Conservation (phyloP, 1,140 invertebrate genomes). For the Pogonognathellus flavescens region DNA sequence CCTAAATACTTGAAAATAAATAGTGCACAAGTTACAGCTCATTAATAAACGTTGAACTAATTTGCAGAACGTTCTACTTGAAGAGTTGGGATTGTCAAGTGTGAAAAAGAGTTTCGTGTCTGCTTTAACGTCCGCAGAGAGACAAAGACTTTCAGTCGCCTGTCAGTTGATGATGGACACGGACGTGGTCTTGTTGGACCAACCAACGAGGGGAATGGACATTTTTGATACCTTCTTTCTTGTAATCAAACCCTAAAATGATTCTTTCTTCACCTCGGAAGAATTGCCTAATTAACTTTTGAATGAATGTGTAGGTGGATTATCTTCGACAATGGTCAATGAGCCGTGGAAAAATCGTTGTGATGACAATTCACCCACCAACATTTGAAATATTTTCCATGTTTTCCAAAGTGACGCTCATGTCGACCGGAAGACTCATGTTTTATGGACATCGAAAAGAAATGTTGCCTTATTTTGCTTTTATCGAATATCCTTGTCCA, state of each 20-base stretch:
- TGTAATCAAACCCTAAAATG: no score
- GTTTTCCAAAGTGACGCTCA: slow-evolving; percentile 86
- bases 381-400: slow-evolving; percentile 97
- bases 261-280: no score
- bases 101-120: slow-evolving; percentile 83
- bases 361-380: slow-evolving; percentile 93
- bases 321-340: slow-evolving; percentile 92
- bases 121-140: slow-evolving; percentile 87
- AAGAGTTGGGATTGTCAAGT: slow-evolving; percentile 90
- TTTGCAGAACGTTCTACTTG: slow-evolving; percentile 80
- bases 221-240: slow-evolving; percentile 97
- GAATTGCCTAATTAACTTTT: slow-evolving; percentile 1
- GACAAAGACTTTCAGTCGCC: slow-evolving; percentile 73
- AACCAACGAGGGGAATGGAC: slow-evolving; percentile 92
- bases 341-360: slow-evolving; percentile 78
- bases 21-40: no score
- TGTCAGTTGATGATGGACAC: slow-evolving; percentile 87
- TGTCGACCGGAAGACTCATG: slow-evolving; percentile 90
- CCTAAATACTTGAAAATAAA: neutral
- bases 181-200: slow-evolving; percentile 87
- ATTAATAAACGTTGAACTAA: neutral
- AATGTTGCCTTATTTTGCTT: slow-evolving; percentile 92
- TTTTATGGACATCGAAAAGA: slow-evolving; percentile 89
- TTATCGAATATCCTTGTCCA: slow-evolving; percentile 94
- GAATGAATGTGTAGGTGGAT: slow-evolving; percentile 75